phyloP scores from a whole-genome alignment of 2,797 vertebrate genomes.

The Anguilla pacifica region DNA sequence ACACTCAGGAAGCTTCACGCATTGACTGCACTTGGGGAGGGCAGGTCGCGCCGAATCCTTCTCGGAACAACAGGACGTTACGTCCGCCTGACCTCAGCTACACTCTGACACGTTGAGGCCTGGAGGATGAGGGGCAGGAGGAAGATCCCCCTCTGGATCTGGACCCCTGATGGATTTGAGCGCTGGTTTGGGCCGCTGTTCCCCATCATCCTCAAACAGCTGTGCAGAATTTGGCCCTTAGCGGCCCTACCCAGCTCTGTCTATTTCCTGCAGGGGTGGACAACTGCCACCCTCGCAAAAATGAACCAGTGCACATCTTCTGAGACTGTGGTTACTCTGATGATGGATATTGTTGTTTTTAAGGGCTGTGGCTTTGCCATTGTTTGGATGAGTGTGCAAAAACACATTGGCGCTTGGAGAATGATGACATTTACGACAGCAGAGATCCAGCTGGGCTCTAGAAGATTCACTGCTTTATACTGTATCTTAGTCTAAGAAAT shows the following conservation, averaged over 20 bases:
- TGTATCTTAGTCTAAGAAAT: neutral
- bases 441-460: neutral
- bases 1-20: neutral
- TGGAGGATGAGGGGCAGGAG: neutral
- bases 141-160: neutral
- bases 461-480: neutral
- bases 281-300: neutral
- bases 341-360: neutral
- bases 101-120: neutral
- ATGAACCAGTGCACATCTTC: neutral
- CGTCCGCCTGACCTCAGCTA: slow-evolving; percentile 4
- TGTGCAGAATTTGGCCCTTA: neutral
- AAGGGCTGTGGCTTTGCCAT: neutral
- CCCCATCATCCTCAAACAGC: neutral
- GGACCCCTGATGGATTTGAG: neutral
- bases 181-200: neutral
- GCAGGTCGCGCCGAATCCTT: neutral
- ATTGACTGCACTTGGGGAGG: neutral
- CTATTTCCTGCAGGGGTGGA: neutral
- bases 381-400: neutral
- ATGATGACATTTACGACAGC: neutral
- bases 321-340: neutral
- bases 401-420: neutral
- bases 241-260: neutral
- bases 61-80: neutral